Conservation (phyloP, 2,113 vertebrate species). For the Pelecanus crispus region DNA sequence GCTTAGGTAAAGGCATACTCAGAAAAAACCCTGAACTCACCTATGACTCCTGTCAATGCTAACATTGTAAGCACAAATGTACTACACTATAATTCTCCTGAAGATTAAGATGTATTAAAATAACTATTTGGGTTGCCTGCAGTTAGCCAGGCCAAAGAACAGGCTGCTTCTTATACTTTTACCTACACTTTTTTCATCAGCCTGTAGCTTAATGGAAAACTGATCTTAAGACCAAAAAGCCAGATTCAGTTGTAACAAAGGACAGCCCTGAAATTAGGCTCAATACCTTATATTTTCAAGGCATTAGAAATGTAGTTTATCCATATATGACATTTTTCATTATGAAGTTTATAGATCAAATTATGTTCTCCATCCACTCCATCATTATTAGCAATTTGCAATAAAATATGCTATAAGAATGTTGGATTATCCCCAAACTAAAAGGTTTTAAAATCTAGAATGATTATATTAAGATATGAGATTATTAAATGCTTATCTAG, state of each 20-base stretch:
- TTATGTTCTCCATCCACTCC: neutral
- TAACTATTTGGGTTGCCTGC: neutral
- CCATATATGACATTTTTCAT: neutral
- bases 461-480: neutral
- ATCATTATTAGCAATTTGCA: neutral
- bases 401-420: neutral
- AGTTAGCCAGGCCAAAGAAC: neutral
- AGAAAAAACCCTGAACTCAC: neutral
- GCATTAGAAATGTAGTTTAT: neutral
- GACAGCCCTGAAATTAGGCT: neutral
- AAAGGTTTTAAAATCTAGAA: neutral
- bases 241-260: neutral
- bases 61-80: neutral
- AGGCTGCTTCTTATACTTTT: neutral
- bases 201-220: neutral
- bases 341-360: neutral
- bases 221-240: neutral
- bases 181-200: neutral
- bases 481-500: neutral
- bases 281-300: neutral
- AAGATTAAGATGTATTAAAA: neutral
- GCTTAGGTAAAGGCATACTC: neutral
- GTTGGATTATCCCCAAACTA: neutral
- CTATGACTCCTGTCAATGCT: neutral
- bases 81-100: neutral